phyloP scores from a whole-genome alignment of 2,797 vertebrate genomes.

The Calcarius lapponicus region DNA sequence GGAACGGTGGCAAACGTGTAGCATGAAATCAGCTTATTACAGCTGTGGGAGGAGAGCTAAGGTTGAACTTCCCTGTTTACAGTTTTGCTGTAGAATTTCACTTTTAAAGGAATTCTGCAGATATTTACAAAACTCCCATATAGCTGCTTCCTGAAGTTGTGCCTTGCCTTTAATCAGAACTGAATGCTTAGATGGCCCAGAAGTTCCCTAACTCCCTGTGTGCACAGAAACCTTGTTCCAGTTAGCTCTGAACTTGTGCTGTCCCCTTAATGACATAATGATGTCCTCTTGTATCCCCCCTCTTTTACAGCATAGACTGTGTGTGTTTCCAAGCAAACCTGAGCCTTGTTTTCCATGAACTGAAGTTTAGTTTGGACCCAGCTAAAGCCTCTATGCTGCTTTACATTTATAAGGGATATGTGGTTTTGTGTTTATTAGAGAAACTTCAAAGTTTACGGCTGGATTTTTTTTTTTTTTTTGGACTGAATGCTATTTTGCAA shows the following conservation, averaged over 20 bases:
- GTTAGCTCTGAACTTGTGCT: neutral
- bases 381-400: neutral
- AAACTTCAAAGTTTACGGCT: neutral
- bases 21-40: neutral
- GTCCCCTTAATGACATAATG: neutral
- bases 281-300: accelerated
- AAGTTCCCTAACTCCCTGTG: neutral
- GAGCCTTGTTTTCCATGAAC: neutral
- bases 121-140: neutral
- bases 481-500: neutral
- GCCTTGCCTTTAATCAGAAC: neutral
- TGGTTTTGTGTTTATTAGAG: neutral
- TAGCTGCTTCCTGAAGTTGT: neutral
- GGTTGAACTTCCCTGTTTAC: neutral
- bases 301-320: accelerated
- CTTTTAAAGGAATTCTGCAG: neutral
- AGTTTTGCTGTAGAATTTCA: neutral
- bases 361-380: neutral
- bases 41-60: neutral
- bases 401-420: neutral
- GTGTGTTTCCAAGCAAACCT: neutral
- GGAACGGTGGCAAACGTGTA: neutral
- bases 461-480: neutral
- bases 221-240: accelerated
- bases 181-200: neutral